Base-by-base conservation (phyloP, 2,797 vertebrate genomes). In the Halcyon smyrnensis region DNA sequence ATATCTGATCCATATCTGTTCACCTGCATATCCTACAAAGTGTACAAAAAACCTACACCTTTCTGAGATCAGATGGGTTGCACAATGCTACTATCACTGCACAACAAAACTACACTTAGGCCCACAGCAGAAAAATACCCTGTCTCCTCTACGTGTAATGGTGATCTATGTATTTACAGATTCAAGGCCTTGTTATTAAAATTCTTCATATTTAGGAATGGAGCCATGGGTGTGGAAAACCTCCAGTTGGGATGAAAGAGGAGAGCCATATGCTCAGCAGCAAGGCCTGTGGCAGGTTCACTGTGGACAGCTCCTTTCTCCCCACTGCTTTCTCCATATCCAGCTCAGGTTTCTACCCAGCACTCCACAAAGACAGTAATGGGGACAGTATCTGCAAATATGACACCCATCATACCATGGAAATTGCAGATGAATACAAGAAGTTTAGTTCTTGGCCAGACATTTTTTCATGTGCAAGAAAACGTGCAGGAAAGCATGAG, bases 401-500 rank as follows among this genome's bases (percentile, higher is more conserved):
- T 1, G 12, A 18, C n/a, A 59, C 12, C n/a, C 2, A 2, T 36
- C 36, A 86, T 19, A 75, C 11, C 19, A 23, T 3, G 3, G n/a
- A 86, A 84, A 64, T 1, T 53, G 14, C 10, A 30, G 54, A 86
- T 60, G 28, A 64, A 3, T 32, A 28, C 3, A 37, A 25, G n/a
- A 39, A 53, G 5, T 45, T 77, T 64, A 37, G 36, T 30, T 70
- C 28, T 36, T 34, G 11, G 28, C 17, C 36, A 53, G 17, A 8
- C 12, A 30, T 53, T 76, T 77, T 46, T 56, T 74, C 9, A 24
- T 0, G 1, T 23, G 21, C 51, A 56, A 18, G 20, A 67, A 50
- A 57, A 54, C n/a, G 27, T 2, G 11, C 16, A 41, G 0, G 0
- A 4, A 5, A 43, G 17, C 17, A 1, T 2, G 9, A 67, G 7